phyloP scores from a whole-genome alignment of 2,888 invertebrate genomes.

The Eudemis profundana region DNA sequence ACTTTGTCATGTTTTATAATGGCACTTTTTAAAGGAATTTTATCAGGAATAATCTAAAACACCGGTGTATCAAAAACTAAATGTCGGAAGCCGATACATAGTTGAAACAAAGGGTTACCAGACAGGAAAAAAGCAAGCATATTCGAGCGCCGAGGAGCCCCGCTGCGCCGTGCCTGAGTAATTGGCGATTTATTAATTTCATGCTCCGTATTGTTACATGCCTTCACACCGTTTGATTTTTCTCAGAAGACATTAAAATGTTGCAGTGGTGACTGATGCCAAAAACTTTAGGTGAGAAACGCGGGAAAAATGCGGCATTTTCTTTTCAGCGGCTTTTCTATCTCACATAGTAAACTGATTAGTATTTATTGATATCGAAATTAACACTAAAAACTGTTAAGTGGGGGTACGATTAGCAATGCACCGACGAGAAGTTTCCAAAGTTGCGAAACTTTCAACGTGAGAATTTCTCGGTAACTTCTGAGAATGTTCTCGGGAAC shows the following conservation, averaged over 20 bases:
- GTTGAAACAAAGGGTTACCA: slow-evolving; percentile 25
- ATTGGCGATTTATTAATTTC: slow-evolving; percentile 32
- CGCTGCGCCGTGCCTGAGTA: slow-evolving; percentile 11
- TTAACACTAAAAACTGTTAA: too few species aligned
- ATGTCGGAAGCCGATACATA: slow-evolving; percentile 17
- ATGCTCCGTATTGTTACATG: slow-evolving; percentile 28
- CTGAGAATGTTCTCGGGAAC: too few species aligned
- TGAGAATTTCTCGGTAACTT: too few species aligned
- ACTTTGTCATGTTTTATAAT: slow-evolving; percentile 6
- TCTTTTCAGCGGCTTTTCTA: too few species aligned
- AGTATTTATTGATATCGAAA: too few species aligned
- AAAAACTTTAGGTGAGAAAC: not conserved
- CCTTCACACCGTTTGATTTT: slow-evolving; percentile 33
- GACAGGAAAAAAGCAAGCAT: slow-evolving; percentile 25
- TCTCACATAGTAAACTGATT: too few species aligned
- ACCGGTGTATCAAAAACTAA: slow-evolving; percentile 3
- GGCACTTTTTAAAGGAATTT: slow-evolving; percentile 11
- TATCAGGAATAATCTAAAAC: not conserved
- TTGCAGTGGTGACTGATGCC: not conserved
- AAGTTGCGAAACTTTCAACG: too few species aligned
- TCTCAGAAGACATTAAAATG: slow-evolving; percentile 16
- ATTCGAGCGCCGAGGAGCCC: slow-evolving; percentile 15
- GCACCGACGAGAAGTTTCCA: too few species aligned
- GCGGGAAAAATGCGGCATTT: not conserved
- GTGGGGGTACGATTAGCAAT: too few species aligned